Conservation (phyloP, 2,113 vertebrate species). For the Callipepla squamata region DNA sequence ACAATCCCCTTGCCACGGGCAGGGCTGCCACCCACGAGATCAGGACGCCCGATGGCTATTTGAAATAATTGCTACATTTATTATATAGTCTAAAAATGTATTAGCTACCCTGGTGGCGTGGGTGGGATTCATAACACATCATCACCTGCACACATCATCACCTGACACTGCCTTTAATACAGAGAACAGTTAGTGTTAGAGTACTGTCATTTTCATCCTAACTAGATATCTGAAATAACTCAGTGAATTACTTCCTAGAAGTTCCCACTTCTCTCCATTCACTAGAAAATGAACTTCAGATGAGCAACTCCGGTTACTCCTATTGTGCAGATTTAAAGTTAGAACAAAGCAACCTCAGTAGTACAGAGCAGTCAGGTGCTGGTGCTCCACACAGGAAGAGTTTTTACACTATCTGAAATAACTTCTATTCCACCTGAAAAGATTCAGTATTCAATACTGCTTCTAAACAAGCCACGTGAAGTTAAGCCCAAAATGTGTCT, state of each 20-base stretch:
- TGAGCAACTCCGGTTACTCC: neutral
- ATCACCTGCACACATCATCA: neutral
- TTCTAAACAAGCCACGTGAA: neutral
- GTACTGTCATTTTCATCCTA: neutral
- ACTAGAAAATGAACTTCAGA: neutral
- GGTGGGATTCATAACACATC: neutral
- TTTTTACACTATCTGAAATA: neutral
- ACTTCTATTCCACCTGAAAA: neutral
- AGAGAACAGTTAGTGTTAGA: neutral
- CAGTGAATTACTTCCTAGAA: neutral
- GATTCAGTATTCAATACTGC: fast-evolving
- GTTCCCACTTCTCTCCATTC: neutral
- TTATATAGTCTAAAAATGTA: neutral
- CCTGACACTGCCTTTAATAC: neutral
- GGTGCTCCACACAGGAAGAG: neutral
- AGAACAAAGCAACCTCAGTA: neutral
- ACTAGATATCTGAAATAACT: neutral
- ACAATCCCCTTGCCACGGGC: no score
- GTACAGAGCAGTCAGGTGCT: neutral
- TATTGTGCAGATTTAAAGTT: neutral
- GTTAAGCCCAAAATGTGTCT: neutral
- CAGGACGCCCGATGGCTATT: neutral
- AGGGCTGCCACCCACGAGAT: no score
- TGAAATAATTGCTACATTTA: neutral
- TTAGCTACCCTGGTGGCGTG: neutral